These are phyloP conservation scores for Bombus terrestris DNA, from an alignment of 1,140 invertebrate species.

Conservation along the genomic window DNA sequence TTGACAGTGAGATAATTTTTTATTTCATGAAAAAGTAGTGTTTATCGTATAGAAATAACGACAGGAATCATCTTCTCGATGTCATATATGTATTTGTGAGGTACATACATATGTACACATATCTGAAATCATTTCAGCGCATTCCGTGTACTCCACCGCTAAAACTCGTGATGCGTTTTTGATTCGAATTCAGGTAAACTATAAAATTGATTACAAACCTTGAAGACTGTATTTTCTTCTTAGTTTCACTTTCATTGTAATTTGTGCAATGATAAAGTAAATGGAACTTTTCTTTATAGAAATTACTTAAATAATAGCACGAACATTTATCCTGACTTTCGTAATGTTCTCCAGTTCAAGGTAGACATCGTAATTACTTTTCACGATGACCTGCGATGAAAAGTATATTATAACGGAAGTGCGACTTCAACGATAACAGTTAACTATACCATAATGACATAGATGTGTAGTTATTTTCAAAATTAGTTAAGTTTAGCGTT, in stretches of 20 bases:
- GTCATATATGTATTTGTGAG: not conserved
- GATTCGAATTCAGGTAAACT: not conserved
- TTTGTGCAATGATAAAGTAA: not conserved
- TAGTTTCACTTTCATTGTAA: not conserved
- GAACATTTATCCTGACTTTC: not conserved
- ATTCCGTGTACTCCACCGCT: not conserved
- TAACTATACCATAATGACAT: conserved; percentile 14
- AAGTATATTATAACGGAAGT: conserved; percentile 48
- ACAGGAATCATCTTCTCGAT: not conserved
- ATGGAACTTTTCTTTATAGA: not conserved
- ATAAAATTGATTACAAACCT: not conserved
- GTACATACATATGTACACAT: no score
- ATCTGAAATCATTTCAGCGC: not conserved
- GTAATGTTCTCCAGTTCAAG: conserved; percentile 29
- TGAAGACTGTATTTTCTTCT: not conserved
- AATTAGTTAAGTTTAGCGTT: conserved; percentile 20
- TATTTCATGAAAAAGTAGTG: not conserved
- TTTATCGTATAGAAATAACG: not conserved
- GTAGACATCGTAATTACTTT: conserved; percentile 24
- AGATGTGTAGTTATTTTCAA: conserved; percentile 29
- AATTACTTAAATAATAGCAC: not conserved
- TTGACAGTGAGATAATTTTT: no score
- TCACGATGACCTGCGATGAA: conserved; percentile 59
- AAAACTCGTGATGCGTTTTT: not conserved
- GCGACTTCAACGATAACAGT: conserved; percentile 45